These are phyloP conservation scores for Peromyscus nudipes DNA, from an alignment of 2,797 vertebrate genomes.

Conservation along the genomic window DNA sequence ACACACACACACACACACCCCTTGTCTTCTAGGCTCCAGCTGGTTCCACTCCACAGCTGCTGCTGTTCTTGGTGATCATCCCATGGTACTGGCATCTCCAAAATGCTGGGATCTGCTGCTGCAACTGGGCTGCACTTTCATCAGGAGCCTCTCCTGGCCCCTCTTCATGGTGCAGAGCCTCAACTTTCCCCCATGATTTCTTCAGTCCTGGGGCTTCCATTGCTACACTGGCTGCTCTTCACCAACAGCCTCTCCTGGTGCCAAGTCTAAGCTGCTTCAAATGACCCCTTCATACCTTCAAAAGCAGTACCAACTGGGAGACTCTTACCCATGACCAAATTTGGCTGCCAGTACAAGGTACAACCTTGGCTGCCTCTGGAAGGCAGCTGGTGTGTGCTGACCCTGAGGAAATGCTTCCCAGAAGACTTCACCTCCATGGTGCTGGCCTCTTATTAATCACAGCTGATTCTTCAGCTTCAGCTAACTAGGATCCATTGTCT, in stretches of 20 bases:
- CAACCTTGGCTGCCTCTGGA: not conserved
- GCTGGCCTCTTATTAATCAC: not conserved
- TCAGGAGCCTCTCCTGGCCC: not conserved
- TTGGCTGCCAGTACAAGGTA: not conserved
- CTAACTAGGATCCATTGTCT: not conserved
- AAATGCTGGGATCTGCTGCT: not conserved
- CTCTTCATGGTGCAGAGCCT: not conserved
- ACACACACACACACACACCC: too few species aligned
- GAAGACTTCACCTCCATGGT: not conserved
- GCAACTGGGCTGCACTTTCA: not conserved
- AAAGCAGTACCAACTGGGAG: not conserved
- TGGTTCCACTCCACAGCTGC: not conserved
- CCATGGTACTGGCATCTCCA: not conserved
- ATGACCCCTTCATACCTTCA: not conserved
- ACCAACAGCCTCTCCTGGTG: not conserved
- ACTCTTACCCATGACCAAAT: not conserved
- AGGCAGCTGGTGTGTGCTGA: not conserved
- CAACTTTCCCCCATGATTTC: not conserved
- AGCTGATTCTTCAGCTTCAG: not conserved
- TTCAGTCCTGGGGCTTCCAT: not conserved
- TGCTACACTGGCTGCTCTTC: not conserved
- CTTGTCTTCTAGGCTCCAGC: not conserved
- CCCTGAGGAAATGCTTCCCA: not conserved
- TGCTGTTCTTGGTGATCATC: not conserved
- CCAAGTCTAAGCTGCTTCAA: not conserved